Evolutionary conservation across 2,113 vertebrate genomes (phyloP), one percentile per base, ranked within the genome.

Genomic region (Sceloporus undulatus): DNA sequence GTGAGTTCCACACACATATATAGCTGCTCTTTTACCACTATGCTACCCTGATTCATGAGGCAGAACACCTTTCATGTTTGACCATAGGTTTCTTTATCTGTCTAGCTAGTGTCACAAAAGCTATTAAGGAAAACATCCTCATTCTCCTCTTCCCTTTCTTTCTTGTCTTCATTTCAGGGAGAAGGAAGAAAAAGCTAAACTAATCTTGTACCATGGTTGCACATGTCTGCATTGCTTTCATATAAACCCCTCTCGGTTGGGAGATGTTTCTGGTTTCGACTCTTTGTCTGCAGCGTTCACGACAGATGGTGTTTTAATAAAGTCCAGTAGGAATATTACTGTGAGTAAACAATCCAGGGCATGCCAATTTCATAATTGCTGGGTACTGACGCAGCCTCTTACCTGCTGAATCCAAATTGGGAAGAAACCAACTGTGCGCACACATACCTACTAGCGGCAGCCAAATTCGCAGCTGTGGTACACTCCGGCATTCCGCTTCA

Each of bases 221-320:
- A 91, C 25, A 4, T n/a, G 65, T 48, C 66, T 52, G 4, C 71
- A 48, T 54, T 40, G 48, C 38, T 65, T 75, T 88, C 62, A 2
- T 66, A 25, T 2, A 5, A 10, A 4, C 88, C 54, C 79, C 85
- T 19, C 78, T 52, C 88, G 79, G 91, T 93, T 79, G 18, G 4
- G 94, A 91, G 86, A 95, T 90, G 86, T 95, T 96, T 96, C 96
- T 93, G 91, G 91, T 93, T 84, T 95, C 94, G 94, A 95, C 95
- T 96, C 97, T 97, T 97, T 98, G 96, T 98, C 97, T 98, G 97
- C 95, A 94, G 98, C 96, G 97, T n/a, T 84, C 74, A 98, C 97
- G 98, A 98, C 99, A 99, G 99, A 99, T 99, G 99, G 99, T 99
- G 98, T 99, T 99, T 99, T 99, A 99, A 99, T 99, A 99, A 99